phyloP scores from a whole-genome alignment of 2,888 invertebrate species.

The Gastrophysa polygoni region DNA sequence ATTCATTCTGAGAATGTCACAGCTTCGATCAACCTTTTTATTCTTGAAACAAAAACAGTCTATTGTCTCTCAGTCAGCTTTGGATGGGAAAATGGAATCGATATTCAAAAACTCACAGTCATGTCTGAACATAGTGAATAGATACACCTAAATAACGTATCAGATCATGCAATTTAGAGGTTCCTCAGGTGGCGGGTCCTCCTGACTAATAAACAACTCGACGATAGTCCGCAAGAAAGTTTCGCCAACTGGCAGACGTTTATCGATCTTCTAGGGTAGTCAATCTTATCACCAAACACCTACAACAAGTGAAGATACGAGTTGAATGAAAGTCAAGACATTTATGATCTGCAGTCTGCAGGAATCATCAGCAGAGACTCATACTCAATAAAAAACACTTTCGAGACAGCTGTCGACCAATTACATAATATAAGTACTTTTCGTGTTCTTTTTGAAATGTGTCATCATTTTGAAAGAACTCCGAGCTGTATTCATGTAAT shows the following conservation, averaged over 20 bases:
- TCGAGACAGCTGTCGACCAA: too few species aligned
- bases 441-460: too few species aligned
- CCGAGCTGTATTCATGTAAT: too few species aligned
- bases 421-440: too few species aligned
- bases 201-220: constrained; percentile 77
- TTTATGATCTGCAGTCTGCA: too few species aligned
- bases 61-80: too few species aligned
- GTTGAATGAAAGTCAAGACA: constrained; percentile 9
- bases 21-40: background rate
- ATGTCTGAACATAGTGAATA: constrained; percentile 9
- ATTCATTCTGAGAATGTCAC: too few species aligned
- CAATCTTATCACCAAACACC: constrained; percentile 85
- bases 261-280: constrained; percentile 79
- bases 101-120: constrained; percentile 9
- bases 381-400: too few species aligned
- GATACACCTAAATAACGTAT: too few species aligned
- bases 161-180: constrained; percentile 49
- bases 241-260: constrained; percentile 81
- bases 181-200: constrained; percentile 56
- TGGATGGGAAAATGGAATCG: background rate
- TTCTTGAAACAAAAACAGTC: background rate
- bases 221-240: constrained; percentile 78
- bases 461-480: too few species aligned
- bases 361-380: too few species aligned
- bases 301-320: too few species aligned